Conservation (phyloP, 2,797 vertebrate species). For the Macropus fuliginosus region DNA sequence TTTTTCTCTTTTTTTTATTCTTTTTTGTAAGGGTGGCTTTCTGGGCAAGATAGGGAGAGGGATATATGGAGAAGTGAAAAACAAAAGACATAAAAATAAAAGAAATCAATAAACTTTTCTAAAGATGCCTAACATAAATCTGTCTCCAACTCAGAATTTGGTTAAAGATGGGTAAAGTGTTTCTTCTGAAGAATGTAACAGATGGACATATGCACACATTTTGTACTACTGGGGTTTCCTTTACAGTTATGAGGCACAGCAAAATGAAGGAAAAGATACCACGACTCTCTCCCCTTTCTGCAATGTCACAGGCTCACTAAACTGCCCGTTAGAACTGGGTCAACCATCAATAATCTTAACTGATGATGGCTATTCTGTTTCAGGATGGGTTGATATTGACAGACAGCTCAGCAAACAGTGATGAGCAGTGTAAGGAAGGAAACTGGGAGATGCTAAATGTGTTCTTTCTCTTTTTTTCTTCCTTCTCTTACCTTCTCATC, state of each 20-base stretch:
- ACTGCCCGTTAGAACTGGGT: not conserved
- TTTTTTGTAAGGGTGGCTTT: not conserved
- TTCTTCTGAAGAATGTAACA: not conserved
- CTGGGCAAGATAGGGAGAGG: not conserved
- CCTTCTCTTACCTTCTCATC: not conserved
- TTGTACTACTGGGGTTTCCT: not conserved
- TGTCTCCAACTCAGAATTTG: not conserved
- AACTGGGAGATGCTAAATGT: constrained; percentile 1
- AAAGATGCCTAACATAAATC: not conserved
- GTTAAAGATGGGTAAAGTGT: not conserved
- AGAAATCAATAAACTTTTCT: not conserved
- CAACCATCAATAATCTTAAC: not conserved
- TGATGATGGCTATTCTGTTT: not conserved
- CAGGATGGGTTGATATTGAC: not conserved
- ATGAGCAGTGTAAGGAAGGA: not conserved
- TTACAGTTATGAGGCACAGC: not conserved
- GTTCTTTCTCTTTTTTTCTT: not conserved
- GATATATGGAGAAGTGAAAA: not conserved
- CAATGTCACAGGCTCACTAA: not conserved
- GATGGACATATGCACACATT: not conserved
- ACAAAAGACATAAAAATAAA: not conserved
- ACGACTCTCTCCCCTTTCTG: not conserved
- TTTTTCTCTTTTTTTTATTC: not conserved
- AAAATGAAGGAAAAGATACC: not conserved
- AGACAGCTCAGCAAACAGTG: not conserved